Base-by-base conservation (phyloP, 2,797 vertebrate species). In the Mus minutoides region DNA sequence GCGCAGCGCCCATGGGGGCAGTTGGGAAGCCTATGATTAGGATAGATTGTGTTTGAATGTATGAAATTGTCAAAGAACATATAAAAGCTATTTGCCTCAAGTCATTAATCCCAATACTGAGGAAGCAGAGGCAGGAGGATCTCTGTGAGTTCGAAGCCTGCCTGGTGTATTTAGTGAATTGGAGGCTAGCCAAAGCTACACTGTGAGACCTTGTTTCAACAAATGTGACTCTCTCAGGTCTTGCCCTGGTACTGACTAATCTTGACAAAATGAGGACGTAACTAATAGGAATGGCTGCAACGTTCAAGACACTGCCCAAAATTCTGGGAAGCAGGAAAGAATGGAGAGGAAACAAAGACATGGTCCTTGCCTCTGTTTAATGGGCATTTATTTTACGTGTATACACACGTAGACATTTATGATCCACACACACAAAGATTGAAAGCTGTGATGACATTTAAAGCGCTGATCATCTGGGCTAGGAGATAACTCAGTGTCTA, bases 221-320 rank as follows among this genome's bases (percentile, higher is more conserved):
- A 62, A 60, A 82, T 52, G 83, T 60, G 62, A 88, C 85, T 85
- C 24, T 78, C 69, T 58, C 49, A 56, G 71, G 77, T 88, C 77
- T n/a, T 56, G 77, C 6, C 19, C 64, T 90, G 52, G 22, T 77
- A 80, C 71, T 89, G 94, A 89, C 40, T 77, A 80, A 89, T 67
- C 92, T 40, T 52, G 79, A 78, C 84, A 92, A 82, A 82, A 26
- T 40, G 22, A 43, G 37, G 24, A 43, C 71, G 80, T 77, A 85
- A 94, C 94, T 43, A 79, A 80, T 85, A 83, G 94, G 69, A 92
- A 60, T 12, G 95, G 56, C 52, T 75, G 69, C 52, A 60, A 17
- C 49, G 24, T 64, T 85, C 56, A 49, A 93, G 22, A 71, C 40
- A 58, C 6, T 79, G 24, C 62, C 76, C 73, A 78, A 94, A 85